Evolutionary conservation across 2,888 invertebrate species (phyloP).

Genomic region (Eupithecia inturbata): DNA sequence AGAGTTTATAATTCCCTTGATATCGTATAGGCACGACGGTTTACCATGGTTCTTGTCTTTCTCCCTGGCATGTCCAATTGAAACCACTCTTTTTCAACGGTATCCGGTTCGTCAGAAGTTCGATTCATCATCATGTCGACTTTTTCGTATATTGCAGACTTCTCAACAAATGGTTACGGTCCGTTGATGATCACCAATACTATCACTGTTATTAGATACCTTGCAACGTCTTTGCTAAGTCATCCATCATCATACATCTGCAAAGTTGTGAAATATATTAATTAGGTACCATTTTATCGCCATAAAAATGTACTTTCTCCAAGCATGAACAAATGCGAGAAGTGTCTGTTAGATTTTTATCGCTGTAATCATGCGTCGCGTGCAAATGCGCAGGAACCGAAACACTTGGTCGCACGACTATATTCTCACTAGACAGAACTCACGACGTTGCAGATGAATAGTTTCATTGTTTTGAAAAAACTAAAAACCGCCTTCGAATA

Average conservation of each 20-base stretch:
- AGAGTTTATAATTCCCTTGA: no score
- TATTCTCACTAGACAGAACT: not conserved
- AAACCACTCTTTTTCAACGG: not conserved
- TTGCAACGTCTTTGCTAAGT: not conserved
- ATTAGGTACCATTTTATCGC: not conserved
- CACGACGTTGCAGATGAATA: not conserved
- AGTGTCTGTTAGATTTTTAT: slow-evolving; percentile 21
- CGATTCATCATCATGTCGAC: not conserved
- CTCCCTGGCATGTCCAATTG: not conserved
- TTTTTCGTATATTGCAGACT: not conserved
- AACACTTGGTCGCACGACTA: not conserved
- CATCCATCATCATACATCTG: not conserved
- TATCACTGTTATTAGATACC: not conserved
- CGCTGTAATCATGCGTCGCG: slow-evolving; percentile 26
- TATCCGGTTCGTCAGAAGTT: not conserved
- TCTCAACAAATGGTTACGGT: not conserved
- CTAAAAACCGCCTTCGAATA: no score
- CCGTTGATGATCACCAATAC: not conserved
- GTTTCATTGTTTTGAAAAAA: no score
- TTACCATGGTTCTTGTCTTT: not conserved
- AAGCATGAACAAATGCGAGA: slow-evolving; percentile 14
- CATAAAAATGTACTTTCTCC: slow-evolving; percentile 19
- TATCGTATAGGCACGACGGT: not conserved
- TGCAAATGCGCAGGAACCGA: slow-evolving; percentile 20
- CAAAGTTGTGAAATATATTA: not conserved